Base-by-base conservation (phyloP, 2,113 vertebrate species). In the Neodontobutis hainanensis region DNA sequence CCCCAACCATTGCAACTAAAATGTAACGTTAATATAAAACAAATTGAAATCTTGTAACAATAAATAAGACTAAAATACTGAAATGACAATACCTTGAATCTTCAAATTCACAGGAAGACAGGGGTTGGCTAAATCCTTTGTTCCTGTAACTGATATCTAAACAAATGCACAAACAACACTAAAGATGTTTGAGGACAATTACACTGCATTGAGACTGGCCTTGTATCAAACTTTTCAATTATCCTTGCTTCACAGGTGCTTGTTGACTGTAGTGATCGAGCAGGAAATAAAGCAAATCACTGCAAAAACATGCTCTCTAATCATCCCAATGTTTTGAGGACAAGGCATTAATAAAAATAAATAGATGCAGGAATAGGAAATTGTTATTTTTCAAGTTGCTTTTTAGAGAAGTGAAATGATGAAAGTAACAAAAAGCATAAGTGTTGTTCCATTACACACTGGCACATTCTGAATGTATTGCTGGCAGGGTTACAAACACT, bases 161-260 rank as follows among this genome's bases (percentile, higher is more conserved):
- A 53, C 36, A 38, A 56, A 56, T 35, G 16, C 15, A 15, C 36
- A 42, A 58, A 58, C 38, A 57, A 10, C 34, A 7, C 36, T 38
- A 56, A 56, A 38, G 53, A 57, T 42, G 35, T 42, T 8, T 10
- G 15, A 19, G 38, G 55, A n/a, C 53, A 19, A 42, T 43, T 19
- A 4, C 35, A 19, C 55, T 58, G 34, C 55, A 58, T 58, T 35
- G 36, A 58, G 40, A 42, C 48, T 7, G 32, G 27, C 32, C 38
- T 42, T 11, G 51, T n/a, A 58, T 58, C 15, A n/a, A 58, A 42
- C 55, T 10, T n/a, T 58, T 15, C 36, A 19, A 16, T 42, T 58
- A 58, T 58, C 14, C 36, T 43, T 8, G 9, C 38, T 19, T n/a
- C 15, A 42, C 55, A 42, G 36, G 15, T n/a, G 35, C 15, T 16